A percentile compares a stretch with the other conserved stretches of the same genome.
phyloP scores from a whole-genome alignment of 53 echinoderm and acorn worm species.

The Paracentrotus lividus region DNA sequence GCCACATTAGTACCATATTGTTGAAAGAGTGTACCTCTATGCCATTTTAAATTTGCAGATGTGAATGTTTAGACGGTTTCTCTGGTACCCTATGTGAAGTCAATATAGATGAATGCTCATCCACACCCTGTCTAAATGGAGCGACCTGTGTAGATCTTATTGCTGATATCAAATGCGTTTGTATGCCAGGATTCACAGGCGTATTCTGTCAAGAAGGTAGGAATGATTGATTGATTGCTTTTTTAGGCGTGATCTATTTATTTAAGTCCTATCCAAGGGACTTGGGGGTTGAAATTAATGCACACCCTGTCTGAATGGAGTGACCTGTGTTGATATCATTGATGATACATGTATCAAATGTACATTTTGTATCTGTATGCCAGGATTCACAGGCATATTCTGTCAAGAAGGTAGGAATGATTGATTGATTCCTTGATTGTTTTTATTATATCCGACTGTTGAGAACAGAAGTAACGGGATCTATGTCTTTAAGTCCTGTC shows the following conservation, averaged over 20 bases:
- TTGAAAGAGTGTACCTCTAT: no score
- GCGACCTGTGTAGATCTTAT: constrained; percentile 26
- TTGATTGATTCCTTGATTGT: no score
- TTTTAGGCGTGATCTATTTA: no score
- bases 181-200: constrained; percentile 46
- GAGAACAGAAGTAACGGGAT: no score
- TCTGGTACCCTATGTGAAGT: neutral
- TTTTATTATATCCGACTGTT: no score
- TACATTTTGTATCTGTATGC: constrained; percentile 40
- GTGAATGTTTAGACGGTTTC: constrained; percentile 38
- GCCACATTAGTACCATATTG: no score
- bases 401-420: constrained; percentile 31
- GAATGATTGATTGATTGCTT: no score
- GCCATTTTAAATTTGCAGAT: neutral
- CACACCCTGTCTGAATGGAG: constrained; percentile 47
- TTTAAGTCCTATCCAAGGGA: no score
- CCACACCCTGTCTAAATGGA: constrained; percentile 44
- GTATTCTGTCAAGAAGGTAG: constrained; percentile 30
- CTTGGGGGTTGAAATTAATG: no score
- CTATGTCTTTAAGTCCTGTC: no score
- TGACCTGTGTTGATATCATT: constrained; percentile 3
- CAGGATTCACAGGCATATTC: constrained; percentile 33
- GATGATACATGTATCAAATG: neutral
- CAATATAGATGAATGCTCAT: neutral
- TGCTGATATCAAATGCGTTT: neutral